Evolutionary conservation across 2,113 vertebrate genomes (phyloP).

Genomic region (Mobula birostris): DNA sequence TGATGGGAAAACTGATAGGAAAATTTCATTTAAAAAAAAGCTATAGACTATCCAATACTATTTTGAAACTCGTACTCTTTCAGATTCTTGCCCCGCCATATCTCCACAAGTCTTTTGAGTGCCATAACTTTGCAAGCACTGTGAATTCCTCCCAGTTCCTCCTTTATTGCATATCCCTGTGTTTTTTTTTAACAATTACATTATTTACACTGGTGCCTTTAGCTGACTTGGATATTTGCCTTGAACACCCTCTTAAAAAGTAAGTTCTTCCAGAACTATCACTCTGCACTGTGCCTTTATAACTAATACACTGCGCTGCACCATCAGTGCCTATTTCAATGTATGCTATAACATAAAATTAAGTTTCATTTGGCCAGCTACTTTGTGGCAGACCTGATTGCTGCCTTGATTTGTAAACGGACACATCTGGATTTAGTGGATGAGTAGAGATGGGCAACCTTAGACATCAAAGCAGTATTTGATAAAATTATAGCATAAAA

Average conservation of each 20-base stretch:
- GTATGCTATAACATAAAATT: background rate
- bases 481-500: background rate
- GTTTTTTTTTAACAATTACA: no score
- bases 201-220: background rate
- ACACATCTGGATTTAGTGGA: background rate
- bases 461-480: background rate
- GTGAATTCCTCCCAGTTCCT: no score
- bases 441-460: background rate
- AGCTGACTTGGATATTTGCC: background rate
- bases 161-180: no score
- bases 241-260: background rate
- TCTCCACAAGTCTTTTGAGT: background rate
- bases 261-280: background rate
- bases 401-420: background rate
- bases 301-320: no score
- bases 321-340: no score
- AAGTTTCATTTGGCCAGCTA: background rate
- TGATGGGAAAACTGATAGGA: background rate
- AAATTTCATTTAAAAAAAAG: background rate
- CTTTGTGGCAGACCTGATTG: background rate
- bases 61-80: background rate
- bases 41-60: background rate
- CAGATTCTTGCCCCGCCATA: background rate
- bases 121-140: background rate
- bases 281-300: background rate